Evolutionary conservation across 2,888 invertebrate genomes (phyloP).

Genomic region (Amiota mariae): DNA sequence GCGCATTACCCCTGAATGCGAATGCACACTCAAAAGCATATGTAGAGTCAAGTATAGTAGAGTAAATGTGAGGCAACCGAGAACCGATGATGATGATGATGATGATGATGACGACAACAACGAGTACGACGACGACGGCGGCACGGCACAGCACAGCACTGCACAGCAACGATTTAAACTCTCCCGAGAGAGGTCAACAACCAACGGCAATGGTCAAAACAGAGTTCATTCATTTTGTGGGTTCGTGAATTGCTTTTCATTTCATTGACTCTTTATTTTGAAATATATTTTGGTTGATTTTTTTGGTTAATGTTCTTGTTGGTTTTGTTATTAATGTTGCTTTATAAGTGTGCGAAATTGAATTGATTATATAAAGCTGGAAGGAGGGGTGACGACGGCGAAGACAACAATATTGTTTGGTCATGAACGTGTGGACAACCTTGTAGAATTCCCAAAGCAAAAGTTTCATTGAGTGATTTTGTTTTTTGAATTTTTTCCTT

Average conservation of each 20-base stretch:
- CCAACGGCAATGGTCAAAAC: constrained; percentile 64
- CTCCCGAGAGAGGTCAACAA: constrained; percentile 62
- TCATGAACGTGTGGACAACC: neutral
- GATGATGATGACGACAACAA: neutral
- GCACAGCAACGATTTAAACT: neutral
- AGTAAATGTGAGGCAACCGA: neutral
- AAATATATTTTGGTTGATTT: neutral
- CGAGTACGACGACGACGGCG: too few species aligned
- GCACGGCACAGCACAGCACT: neutral
- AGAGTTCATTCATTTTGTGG: constrained; percentile 54
- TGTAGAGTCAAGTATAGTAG: neutral
- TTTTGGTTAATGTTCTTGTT: constrained; percentile 7
- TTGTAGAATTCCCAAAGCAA: constrained; percentile 18
- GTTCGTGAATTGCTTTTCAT: constrained; percentile 10
- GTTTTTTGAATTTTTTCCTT: neutral
- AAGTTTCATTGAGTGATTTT: constrained; percentile 8
- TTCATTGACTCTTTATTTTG: neutral
- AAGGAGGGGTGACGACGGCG: neutral
- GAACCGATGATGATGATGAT: neutral
- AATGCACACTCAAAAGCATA: neutral
- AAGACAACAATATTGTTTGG: neutral
- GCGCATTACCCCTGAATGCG: too few species aligned
- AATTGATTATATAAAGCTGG: neutral
- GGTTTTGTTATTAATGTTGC: neutral
- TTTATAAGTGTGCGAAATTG: neutral